These are phyloP conservation scores for Manis crassicaudata DNA, from an alignment of 2,797 vertebrate species.

Conservation along the genomic window DNA sequence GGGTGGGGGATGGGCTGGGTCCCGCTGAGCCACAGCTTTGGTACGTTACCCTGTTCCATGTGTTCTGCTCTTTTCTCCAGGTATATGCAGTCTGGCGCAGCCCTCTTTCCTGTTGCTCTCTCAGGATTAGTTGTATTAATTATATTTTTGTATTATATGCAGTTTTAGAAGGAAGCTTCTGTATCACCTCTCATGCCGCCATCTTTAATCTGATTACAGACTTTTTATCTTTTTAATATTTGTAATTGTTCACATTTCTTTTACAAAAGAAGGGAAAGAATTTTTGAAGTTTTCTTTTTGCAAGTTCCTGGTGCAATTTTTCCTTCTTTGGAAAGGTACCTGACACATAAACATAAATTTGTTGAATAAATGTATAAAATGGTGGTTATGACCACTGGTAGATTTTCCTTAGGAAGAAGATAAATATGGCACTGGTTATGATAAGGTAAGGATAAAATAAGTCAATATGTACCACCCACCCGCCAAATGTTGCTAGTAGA, in stretches of 20 bases:
- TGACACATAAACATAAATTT: neutral
- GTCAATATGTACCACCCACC: neutral
- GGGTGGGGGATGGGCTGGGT: too few relatives aligned
- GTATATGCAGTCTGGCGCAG: too few relatives aligned
- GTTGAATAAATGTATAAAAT: conserved; percentile 19
- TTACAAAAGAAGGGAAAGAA: conserved; percentile 18
- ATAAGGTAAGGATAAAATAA: neutral
- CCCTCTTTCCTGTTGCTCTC: too few relatives aligned
- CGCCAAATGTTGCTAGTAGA: neutral
- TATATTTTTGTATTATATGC: too few relatives aligned
- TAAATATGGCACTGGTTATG: neutral
- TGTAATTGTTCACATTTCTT: conserved; percentile 21
- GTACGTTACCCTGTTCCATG: too few relatives aligned
- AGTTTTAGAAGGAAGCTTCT: too few relatives aligned
- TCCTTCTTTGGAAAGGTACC: neutral
- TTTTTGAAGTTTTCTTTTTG: neutral
- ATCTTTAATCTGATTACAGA: too few relatives aligned
- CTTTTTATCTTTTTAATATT: conserved; percentile 16
- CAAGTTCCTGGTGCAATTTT: neutral
- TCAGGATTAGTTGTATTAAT: too few relatives aligned
- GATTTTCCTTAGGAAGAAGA: conserved; percentile 19
- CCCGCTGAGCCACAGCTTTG: too few relatives aligned
- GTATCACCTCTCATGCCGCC: too few relatives aligned
- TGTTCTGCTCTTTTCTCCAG: too few relatives aligned
- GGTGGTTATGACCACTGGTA: conserved; percentile 1